Evolutionary conservation across 2,888 invertebrate species (phyloP), one percentile per base, ranked within the genome.

Genomic region (Lithodes maja): DNA sequence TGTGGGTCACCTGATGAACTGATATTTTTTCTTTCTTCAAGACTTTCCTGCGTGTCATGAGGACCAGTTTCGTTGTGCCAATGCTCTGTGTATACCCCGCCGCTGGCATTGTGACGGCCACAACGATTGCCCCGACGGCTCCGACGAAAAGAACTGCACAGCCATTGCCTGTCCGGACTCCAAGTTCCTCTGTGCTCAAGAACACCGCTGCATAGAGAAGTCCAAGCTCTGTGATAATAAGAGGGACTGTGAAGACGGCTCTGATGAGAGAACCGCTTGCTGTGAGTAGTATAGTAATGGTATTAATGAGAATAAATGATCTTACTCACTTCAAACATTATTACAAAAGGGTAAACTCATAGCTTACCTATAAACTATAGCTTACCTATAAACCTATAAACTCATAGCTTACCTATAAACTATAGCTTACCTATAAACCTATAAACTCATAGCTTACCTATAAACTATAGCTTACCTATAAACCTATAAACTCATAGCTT

Each of bases 51-150:
- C 96, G 0, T 98, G 98, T 94, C 97, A 97, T 93, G 96, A 96
- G 92, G 97, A 97, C 1, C 98, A 99, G 94, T 99, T 98, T 94
- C 96, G 98, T 69, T 99, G 99, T 94, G 96, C 96, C 92, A 98
- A 98, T 94, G 97, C 97, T 0, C 95, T 98, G 12, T 99, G 99
- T 94, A 98, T 99, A 93, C 99, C 98, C 0, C 95, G 95, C 83
- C 92, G 93, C 33, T 94, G 94, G 94, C 93, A 94, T 87, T 95
- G 94, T 92, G 94, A 94, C 91, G 94, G 94, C 0, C 94, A 94
- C 88, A 91, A 86, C 91, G 99, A 99, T 94, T 99, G 99, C 94
- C 95, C 96, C 0, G 99, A 99, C 93, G 97, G 97, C 69, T 97
- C 97, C 15, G 98, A 98, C 93, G 98, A 98, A 93, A 95, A 95